Conservation (phyloP, 2,888 invertebrate species). For the Drosophila ezoana region DNA sequence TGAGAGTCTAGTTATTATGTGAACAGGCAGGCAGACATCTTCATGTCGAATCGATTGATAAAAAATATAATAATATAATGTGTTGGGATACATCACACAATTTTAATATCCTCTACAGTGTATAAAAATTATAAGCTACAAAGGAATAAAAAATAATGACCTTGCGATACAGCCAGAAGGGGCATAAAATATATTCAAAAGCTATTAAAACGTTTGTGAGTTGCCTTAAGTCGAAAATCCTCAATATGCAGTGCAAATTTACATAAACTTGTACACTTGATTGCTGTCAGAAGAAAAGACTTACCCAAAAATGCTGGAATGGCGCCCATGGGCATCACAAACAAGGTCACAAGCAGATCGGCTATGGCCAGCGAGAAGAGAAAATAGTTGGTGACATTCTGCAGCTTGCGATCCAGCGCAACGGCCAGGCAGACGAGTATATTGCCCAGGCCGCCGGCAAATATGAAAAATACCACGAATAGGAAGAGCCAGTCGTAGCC, state of each 20-base stretch:
- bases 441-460: conserved; percentile 95
- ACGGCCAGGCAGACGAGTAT: conserved; percentile 97
- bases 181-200: not conserved
- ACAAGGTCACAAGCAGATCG: conserved; percentile 95
- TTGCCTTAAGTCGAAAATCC: not conserved
- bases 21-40: too few relatives aligned
- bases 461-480: conserved; percentile 93
- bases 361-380: conserved; percentile 96
- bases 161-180: not conserved
- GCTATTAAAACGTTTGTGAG: conserved; percentile 1
- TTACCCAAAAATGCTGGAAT: conserved; percentile 97
- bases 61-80: too few relatives aligned
- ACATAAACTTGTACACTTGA: not conserved
- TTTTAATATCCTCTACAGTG: too few relatives aligned
- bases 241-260: too few relatives aligned
- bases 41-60: too few relatives aligned
- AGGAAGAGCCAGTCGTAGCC: conserved; percentile 93
- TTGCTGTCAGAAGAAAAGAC: conserved; percentile 74
- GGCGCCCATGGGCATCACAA: conserved; percentile 98
- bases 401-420: conserved; percentile 93
- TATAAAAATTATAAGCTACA: not conserved
- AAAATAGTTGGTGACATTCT: conserved; percentile 98
- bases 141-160: not conserved
- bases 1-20: too few relatives aligned
- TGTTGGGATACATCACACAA: too few relatives aligned